phyloP scores from a whole-genome alignment of 2,888 invertebrate genomes.

The Drosophila neonasuta region DNA sequence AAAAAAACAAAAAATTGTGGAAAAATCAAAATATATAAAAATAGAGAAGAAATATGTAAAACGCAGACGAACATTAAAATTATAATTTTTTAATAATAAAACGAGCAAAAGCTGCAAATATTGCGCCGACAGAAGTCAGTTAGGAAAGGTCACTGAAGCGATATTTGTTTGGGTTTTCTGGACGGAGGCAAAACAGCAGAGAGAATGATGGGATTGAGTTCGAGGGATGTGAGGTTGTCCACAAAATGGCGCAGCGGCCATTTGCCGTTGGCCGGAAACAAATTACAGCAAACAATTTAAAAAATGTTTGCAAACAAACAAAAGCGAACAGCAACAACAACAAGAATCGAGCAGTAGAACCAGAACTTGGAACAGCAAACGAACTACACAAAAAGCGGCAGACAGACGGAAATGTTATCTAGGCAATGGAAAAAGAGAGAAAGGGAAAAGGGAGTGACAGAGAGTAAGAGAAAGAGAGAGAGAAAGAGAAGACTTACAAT shows the following conservation, averaged over 20 bases:
- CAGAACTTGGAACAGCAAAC: slow-evolving; percentile 19
- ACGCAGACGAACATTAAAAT: slow-evolving; percentile 62
- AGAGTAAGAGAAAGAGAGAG: slow-evolving; percentile 14
- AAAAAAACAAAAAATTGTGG: background rate
- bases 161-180: background rate
- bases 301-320: slow-evolving; percentile 76
- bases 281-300: slow-evolving; percentile 76
- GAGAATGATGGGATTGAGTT: background rate
- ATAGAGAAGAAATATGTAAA: slow-evolving; percentile 38
- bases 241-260: slow-evolving; percentile 69
- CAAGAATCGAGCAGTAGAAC: slow-evolving; percentile 8
- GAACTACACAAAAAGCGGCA: slow-evolving; percentile 38
- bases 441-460: slow-evolving; percentile 42
- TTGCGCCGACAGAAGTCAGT: slow-evolving; percentile 30
- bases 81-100: slow-evolving; percentile 72
- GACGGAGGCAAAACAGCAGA: background rate
- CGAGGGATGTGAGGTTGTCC: slow-evolving; percentile 8
- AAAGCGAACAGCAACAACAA: slow-evolving; percentile 28
- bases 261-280: slow-evolving; percentile 73
- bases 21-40: slow-evolving; percentile 18
- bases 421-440: slow-evolving; percentile 53
- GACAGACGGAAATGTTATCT: slow-evolving; percentile 71
- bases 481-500: slow-evolving; percentile 20
- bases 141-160: slow-evolving; percentile 22
- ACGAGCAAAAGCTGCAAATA: slow-evolving; percentile 46